Evolutionary conservation across 2,888 invertebrate species (phyloP).

Genomic region (Leptinotarsa juncta): DNA sequence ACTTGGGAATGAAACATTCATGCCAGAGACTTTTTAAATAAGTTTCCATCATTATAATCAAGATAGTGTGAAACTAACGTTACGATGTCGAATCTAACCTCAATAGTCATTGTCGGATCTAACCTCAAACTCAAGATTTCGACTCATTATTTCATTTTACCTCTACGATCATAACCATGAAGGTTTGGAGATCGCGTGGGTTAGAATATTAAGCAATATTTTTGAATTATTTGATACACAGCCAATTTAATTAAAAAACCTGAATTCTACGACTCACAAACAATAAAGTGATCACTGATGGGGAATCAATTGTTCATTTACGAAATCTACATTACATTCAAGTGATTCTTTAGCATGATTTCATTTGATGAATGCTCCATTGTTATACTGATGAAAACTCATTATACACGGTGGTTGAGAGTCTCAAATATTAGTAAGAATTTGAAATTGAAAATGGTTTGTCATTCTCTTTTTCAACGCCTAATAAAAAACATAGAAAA

Average conservation of each 20-base stretch:
- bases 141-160: slow-evolving; percentile 22
- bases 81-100: slow-evolving; percentile 13
- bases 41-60: background rate
- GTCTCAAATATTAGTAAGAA: no score
- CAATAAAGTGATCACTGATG: background rate
- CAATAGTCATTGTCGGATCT: background rate
- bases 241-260: slow-evolving; percentile 34
- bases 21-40: no score
- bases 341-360: no score
- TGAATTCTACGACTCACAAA: background rate
- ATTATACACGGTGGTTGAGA: no score
- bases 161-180: slow-evolving; percentile 21
- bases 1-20: no score
- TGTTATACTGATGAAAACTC: no score
- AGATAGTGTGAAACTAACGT: background rate
- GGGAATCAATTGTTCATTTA: background rate
- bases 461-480: no score
- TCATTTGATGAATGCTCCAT: no score
- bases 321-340: background rate
- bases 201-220: slow-evolving; percentile 12
- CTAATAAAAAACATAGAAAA: no score
- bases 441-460: no score
- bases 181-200: slow-evolving; percentile 14
- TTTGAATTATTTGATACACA: slow-evolving; percentile 35
- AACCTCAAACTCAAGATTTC: slow-evolving; percentile 27